Percentiles rank a stretch among this genome's conserved stretches.
Conservation (phyloP, 2,113 vertebrate genomes). For the Ranitomeya variabilis region DNA sequence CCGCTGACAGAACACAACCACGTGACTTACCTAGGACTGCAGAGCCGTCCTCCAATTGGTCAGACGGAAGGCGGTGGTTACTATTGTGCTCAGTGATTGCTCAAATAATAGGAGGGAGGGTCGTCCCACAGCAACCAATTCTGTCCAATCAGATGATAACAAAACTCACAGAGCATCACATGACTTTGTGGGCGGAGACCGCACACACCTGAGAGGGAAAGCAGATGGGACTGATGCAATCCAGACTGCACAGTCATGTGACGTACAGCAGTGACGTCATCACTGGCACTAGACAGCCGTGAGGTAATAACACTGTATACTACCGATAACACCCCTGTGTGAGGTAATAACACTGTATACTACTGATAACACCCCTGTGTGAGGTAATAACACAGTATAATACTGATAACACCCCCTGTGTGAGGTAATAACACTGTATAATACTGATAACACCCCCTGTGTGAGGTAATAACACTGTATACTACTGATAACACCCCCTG, state of each 20-base stretch:
- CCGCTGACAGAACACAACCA: neutral
- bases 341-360: neutral
- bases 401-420: neutral
- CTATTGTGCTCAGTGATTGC: neutral
- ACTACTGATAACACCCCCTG: neutral
- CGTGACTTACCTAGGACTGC: neutral
- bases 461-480: neutral
- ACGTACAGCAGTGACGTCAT: neutral
- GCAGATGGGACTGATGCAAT: neutral
- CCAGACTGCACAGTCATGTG: neutral
- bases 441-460: neutral
- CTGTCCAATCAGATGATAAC: neutral
- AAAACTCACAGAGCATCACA: neutral
- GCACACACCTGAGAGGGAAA: neutral
- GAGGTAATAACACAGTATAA: no score
- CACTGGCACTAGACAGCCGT: neutral
- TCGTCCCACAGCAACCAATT: neutral
- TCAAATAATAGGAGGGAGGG: neutral
- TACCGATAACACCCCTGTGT: neutral
- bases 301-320: neutral
- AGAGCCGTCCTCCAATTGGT: neutral
- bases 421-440: neutral
- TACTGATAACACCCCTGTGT: neutral
- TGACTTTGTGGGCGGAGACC: neutral
- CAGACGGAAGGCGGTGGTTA: conserved; percentile 10